A percentile compares a stretch with the other conserved stretches of the same genome.
Evolutionary conservation across 2,797 vertebrate species (phyloP).

Genomic region (Schizothorax lantsangensis): DNA sequence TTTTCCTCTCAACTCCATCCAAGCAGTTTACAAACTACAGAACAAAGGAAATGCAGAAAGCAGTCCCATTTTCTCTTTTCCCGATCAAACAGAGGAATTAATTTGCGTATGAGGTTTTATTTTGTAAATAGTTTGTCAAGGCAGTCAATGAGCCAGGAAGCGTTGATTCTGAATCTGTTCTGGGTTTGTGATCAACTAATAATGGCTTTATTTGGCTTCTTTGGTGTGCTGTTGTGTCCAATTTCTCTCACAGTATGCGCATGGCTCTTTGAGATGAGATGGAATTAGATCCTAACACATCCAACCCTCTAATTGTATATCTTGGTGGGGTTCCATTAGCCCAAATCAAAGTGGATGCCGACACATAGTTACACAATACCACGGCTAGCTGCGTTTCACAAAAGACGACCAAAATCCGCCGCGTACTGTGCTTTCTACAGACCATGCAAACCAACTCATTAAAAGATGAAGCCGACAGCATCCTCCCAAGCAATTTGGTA

Average conservation of each 20-base stretch:
- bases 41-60: conserved; percentile 16
- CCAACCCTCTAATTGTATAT: conserved; percentile 72
- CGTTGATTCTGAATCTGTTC: not conserved
- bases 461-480: conserved; percentile 73
- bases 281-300: conserved; percentile 76
- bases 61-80: not conserved
- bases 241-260: conserved; percentile 65
- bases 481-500: conserved; percentile 66
- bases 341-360: conserved; percentile 78
- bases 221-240: conserved; percentile 65
- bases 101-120: not conserved
- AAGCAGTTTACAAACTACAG: conserved; percentile 23
- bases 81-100: not conserved
- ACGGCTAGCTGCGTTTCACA: conserved; percentile 74
- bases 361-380: conserved; percentile 71
- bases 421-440: conserved; percentile 64
- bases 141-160: not conserved
- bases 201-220: conserved; percentile 54
- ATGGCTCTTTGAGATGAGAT: conserved; percentile 76
- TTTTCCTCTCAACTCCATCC: conserved; percentile 20
- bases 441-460: conserved; percentile 77
- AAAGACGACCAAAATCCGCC: conserved; percentile 78
- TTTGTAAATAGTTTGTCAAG: conserved; percentile 20
- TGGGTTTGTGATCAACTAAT: conserved; percentile 20
- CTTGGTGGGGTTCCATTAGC: conserved; percentile 80